These are phyloP conservation scores for Bubo blakistoni DNA, from an alignment of 2,113 vertebrate species.

Conservation along the genomic window DNA sequence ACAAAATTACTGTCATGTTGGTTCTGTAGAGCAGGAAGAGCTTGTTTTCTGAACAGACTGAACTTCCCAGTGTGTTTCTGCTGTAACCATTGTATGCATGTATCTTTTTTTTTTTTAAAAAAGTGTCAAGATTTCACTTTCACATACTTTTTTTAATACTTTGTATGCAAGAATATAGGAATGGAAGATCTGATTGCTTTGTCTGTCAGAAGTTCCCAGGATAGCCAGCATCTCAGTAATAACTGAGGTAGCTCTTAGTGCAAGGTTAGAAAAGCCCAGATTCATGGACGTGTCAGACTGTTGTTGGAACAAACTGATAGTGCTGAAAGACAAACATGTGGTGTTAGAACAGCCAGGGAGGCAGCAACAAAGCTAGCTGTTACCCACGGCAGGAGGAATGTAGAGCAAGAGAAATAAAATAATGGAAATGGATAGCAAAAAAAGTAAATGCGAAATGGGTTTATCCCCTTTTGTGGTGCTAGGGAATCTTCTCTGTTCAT, in stretches of 20 bases:
- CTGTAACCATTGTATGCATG: neutral
- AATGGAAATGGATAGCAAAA: neutral
- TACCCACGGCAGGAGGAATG: neutral
- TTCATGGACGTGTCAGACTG: accelerated
- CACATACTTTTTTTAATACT: neutral
- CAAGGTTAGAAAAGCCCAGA: neutral
- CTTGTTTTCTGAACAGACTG: neutral
- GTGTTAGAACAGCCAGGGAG: neutral
- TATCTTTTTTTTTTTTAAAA: accelerated
- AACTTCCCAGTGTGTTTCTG: neutral
- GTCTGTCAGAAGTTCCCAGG: neutral
- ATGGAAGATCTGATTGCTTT: neutral
- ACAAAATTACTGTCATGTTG: neutral
- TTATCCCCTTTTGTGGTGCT: neutral
- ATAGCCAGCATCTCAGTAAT: neutral
- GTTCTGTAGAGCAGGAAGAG: neutral
- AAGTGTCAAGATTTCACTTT: neutral
- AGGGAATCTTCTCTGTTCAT: neutral
- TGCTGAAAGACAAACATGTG: neutral
- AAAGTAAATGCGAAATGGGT: neutral
- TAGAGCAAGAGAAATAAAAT: neutral
- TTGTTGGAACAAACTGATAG: neutral
- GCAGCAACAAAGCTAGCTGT: neutral
- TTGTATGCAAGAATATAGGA: neutral
- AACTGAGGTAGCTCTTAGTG: neutral